Base-by-base conservation (phyloP, 92 coral and sea anemone genomes). In the Montipora capitata region DNA sequence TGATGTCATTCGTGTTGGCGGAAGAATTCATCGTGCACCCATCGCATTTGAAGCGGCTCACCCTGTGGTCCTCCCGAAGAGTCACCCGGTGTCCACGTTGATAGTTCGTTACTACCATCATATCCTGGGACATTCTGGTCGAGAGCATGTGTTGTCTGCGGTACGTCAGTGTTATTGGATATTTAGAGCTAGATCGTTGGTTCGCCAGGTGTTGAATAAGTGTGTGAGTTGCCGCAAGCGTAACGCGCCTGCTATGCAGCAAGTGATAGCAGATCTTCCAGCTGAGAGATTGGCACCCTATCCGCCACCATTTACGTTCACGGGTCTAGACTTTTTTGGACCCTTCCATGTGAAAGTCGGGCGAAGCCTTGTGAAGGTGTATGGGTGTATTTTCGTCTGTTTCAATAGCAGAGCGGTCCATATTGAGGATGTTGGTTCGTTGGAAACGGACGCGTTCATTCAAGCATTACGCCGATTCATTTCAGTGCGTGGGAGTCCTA, bases 381-480 rank as follows among this genome's bases (percentile, higher is more conserved):
- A 92, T 64, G 89, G 94, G 4, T 92, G 94, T 78, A 78, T 92
- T 12, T 92, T 92, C 70, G 90, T 84, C 2, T 92, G 92, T 40
- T 89, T 85, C 68, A 89, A 68, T 27, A 27, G 35, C 35, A 27
- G 35, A 27, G 85, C 89, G 3, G 68, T 93, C 2, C 94, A 93
- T 35, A 85, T 93, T 20, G 96, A 93, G 42, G 96, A 93, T 85
- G 96, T 83, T 27, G 81, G 96, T 41, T 93, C 93, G 2, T 43
- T 93, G 80, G 91, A 82, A 72, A 69, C 94, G 5, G 90, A 92
- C 27, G 42, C 90, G 16, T 90, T 90, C 16, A 85, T 90, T 43
- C 87, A 78, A 64, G 90, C 90, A 54, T 56, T 90, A 20, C 81
- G 65, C 14, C 20, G 87, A 9, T 85, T 90, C 74, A 72, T 90